Base-by-base conservation (phyloP, 2,797 vertebrate genomes). In the Neostethus bicornis region DNA sequence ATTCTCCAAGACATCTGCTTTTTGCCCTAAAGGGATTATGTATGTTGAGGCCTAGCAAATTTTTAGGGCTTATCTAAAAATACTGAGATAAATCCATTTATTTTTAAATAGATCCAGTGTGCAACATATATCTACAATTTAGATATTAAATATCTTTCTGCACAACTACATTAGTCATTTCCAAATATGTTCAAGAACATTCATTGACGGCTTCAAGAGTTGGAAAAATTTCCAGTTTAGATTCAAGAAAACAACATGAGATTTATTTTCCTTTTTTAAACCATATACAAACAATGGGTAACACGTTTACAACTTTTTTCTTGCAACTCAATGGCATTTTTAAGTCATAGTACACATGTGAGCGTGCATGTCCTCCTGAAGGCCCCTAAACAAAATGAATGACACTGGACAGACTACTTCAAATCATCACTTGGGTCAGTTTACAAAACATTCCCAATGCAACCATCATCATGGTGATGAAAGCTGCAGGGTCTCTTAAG, bases 301-400 rank as follows among this genome's bases (percentile, higher is more conserved):
- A 73, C 51, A 49, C 50, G 70, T 56, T 41, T 2, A 12, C 35
- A 5, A 35, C n/a, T 51, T 35, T 34, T 6, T 35, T n/a, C 14
- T 5, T 16, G 14, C 16, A n/a, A 16, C 13, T 35, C 13, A n/a
- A 35, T 34, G 35, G 34, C 7, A 35, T 72, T 47, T 57, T 50
- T 46, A 35, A 54, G 35, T 52, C 70, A 31, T 14, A 62, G 32
- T 63, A 47, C 24, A 9, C 28, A 5, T 21, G 31, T 60, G 28
- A n/a, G 34, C 2, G 5, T 35, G 7, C 55, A 16, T 25, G 28
- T 59, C 43, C 62, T 43, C 48, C 25, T 50, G 61, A 74, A 78
- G 69, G 50, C 41, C 53, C 52, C 53, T 71, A 81, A 78, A 82
- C 51, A 66, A 52, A 74, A 59, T 68, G 83, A 80, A 81, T 80